A percentile compares a stretch with the other conserved stretches of the same genome.
phyloP scores from a whole-genome alignment of 1,140 invertebrate genomes.

The Anthonomus grandis region DNA sequence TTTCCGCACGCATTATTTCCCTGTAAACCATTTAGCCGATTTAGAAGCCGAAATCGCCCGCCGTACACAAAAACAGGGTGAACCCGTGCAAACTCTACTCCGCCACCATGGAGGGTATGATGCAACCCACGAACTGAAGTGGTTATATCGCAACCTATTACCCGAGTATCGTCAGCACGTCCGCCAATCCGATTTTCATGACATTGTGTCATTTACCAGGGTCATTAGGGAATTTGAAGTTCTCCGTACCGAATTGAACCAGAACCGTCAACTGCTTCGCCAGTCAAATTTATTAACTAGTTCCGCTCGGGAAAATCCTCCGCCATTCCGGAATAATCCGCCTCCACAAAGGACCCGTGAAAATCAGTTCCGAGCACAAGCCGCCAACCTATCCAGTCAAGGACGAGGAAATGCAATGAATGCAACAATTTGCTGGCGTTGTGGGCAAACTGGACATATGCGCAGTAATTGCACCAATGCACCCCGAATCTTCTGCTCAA shows the following conservation, averaged over 20 bases:
- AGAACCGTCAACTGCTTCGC: too few species aligned
- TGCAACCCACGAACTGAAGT: not conserved
- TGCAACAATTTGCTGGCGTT: too few species aligned
- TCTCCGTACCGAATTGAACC: not conserved
- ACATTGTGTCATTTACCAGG: not conserved
- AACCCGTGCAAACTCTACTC: constrained; percentile 15
- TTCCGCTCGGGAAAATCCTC: not conserved
- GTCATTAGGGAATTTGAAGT: not conserved
- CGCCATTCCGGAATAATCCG: not conserved
- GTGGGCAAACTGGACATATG: too few species aligned
- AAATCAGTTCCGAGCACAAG: not conserved
- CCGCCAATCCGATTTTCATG: not conserved
- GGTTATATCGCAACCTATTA: constrained; percentile 17
- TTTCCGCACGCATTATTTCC: constrained; percentile 6
- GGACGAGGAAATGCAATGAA: too few species aligned
- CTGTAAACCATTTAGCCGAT: too few species aligned
- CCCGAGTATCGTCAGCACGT: constrained; percentile 16
- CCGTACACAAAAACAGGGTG: not conserved
- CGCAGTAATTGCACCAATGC: too few species aligned
- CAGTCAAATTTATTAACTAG: too few species aligned
- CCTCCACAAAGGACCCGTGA: not conserved
- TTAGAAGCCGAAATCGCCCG: constrained; percentile 8
- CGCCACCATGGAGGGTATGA: constrained; percentile 7
- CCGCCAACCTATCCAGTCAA: not conserved
- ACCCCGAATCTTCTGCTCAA: too few species aligned